Conservation (phyloP, 1,140 invertebrate species). For the Drosophila biarmipes region DNA sequence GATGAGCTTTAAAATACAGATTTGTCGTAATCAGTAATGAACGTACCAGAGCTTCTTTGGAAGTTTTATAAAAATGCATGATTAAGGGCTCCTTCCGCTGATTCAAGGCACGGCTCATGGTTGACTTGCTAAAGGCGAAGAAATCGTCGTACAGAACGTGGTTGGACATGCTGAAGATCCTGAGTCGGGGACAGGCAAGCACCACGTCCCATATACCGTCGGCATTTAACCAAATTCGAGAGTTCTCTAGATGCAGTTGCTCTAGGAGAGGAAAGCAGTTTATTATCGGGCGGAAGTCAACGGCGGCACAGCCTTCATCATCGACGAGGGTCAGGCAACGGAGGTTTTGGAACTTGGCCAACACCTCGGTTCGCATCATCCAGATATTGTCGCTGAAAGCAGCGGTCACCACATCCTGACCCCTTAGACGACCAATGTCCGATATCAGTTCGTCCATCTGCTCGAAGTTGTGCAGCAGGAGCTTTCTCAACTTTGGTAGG, state of each 20-base stretch:
- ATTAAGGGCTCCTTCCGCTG: background rate
- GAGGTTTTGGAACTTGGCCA: constrained; percentile 5
- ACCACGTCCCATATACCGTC: constrained; percentile 32
- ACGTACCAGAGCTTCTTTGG: constrained; percentile 16
- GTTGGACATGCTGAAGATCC: constrained; percentile 6
- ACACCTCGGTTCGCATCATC: background rate
- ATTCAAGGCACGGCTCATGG: constrained; percentile 16
- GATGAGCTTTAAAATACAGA: background rate
- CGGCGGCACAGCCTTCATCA: constrained; percentile 26
- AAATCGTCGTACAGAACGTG: constrained; percentile 7
- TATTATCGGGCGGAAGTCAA: constrained; percentile 4
- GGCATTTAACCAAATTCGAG: constrained; percentile 17
- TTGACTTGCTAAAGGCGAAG: constrained; percentile 9
- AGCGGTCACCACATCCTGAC: constrained; percentile 18
- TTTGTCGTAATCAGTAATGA: background rate
- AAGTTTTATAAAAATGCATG: constrained; percentile 22
- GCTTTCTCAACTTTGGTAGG: constrained; percentile 23
- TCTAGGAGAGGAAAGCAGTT: constrained; percentile 25
- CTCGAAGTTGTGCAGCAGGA: constrained; percentile 25
- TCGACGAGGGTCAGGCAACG: constrained; percentile 24
- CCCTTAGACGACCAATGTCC: constrained; percentile 17
- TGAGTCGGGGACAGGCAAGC: constrained; percentile 17
- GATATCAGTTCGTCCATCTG: constrained; percentile 3
- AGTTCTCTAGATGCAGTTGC: constrained; percentile 30
- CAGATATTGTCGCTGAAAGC: constrained; percentile 30